Evolutionary conservation across 2,888 invertebrate species (phyloP).

Genomic region (Xanthorhoe spadicearia): DNA sequence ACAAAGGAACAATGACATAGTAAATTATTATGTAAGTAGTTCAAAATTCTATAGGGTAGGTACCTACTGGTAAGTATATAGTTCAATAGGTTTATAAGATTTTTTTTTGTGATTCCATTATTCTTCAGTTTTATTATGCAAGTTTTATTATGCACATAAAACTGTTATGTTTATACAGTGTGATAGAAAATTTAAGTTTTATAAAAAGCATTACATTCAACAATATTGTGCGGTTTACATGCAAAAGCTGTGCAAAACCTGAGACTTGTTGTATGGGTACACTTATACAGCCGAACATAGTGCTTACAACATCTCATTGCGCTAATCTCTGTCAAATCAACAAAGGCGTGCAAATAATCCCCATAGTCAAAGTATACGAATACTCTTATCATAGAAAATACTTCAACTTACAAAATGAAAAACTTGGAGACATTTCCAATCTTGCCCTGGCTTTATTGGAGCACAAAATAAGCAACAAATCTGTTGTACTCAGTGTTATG

Average conservation of each 20-base stretch:
- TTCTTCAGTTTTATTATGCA: constrained; percentile 11
- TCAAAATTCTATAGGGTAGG: too few relatives aligned
- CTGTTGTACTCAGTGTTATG: constrained; percentile 51
- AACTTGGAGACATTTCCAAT: constrained; percentile 6
- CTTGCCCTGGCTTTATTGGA: constrained; percentile 17
- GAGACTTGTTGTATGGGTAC: constrained; percentile 60
- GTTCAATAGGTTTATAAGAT: neutral
- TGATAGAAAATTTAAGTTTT: constrained; percentile 24
- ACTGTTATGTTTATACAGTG: constrained; percentile 13
- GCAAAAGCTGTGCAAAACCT: constrained; percentile 43
- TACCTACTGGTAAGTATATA: neutral
- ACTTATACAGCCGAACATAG: constrained; percentile 52
- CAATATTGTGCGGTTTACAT: constrained; percentile 53
- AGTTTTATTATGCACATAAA: constrained; percentile 21
- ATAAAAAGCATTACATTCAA: constrained; percentile 44
- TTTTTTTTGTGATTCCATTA: constrained; percentile 14
- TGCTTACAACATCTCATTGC: constrained; percentile 61
- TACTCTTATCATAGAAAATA: constrained; percentile 36
- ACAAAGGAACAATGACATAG: too few relatives aligned
- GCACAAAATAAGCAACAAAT: constrained; percentile 2
- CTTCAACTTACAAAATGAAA: neutral
- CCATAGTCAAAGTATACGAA: constrained; percentile 41
- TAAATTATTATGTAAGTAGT: too few relatives aligned
- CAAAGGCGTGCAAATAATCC: constrained; percentile 27
- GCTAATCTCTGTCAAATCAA: constrained; percentile 57